Conservation (phyloP, 2,113 vertebrate genomes). For the Eptesicus fuscus region DNA sequence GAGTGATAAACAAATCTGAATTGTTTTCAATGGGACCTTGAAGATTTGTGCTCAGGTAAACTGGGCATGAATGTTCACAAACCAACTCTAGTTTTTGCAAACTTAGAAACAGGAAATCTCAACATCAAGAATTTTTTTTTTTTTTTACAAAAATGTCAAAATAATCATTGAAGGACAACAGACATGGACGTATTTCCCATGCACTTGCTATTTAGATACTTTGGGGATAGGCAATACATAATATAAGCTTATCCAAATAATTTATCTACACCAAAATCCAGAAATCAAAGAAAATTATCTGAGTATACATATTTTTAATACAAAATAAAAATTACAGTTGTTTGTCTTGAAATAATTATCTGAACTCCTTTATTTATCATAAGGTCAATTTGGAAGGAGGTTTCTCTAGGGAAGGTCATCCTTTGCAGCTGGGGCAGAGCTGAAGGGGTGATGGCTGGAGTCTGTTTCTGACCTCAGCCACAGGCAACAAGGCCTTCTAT, state of each 20-base stretch:
- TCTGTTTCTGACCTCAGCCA: neutral
- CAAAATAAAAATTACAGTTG: neutral
- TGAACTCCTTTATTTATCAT: neutral
- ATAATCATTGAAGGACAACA: neutral
- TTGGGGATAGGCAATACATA: neutral
- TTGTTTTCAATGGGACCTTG: neutral
- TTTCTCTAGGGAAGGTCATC: neutral
- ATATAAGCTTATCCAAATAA: neutral
- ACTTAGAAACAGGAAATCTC: neutral
- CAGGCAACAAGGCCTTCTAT: neutral
- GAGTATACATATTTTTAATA: neutral
- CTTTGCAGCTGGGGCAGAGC: neutral
- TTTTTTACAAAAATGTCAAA: neutral
- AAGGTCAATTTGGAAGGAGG: neutral
- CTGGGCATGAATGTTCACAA: neutral
- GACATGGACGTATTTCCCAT: neutral
- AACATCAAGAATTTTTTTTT: neutral
- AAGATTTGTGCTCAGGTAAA: neutral
- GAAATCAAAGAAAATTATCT: neutral
- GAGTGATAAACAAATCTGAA: neutral
- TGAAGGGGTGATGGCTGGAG: neutral
- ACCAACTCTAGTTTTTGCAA: neutral
- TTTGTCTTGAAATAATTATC: neutral
- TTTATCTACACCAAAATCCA: neutral
- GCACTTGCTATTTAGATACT: neutral